Evolutionary conservation across 1,140 invertebrate genomes (phyloP), one percentile per base, ranked within the genome.

Genomic region (Sogatella furcifera): DNA sequence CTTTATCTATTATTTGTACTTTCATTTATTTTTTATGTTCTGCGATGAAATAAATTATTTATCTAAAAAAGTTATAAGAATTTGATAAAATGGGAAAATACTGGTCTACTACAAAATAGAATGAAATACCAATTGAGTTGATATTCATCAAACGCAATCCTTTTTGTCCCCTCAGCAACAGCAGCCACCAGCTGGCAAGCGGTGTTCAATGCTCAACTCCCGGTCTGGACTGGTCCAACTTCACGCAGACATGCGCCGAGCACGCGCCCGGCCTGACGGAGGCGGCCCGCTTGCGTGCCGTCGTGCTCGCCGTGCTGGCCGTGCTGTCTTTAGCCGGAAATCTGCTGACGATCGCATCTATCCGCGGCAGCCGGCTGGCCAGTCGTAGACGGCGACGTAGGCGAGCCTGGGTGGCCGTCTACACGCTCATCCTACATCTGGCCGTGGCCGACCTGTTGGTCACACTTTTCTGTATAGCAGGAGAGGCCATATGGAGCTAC

Each of bases 401-500:
- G 64, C 76, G 86, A 64, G 78, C 80, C 55, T 79, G 80, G 74
- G 84, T 81, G 31, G 83, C 86, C 3, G 84, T 90, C 54, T 89
- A 90, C 69, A 84, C 81, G 19, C 71, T 91, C 41, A 89, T 90
- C 65, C 79, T 88, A 28, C 87, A 90, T 68, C 74, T 88, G 1
- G 84, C 83, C 0, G 74, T 86, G 21, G 87, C 88, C 0, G 90
- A 93, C 72, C 66, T 84, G 3, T 73, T 90, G 6, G 89, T 92
- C 1, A 86, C 88, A 0, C 73, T 89, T 41, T 90, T 90, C 71
- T 91, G 88, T 69, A 81, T 91, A 54, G 80, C 81, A 1, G 86
- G 85, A 0, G 89, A 93, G 66, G 84, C 86, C 0, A 76, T 84
- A 1, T 93, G 90, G 90, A 83, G 76, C 15, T 85, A 86, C 52